Evolutionary conservation across 2,797 vertebrate genomes (phyloP).

Genomic region (Crypturellus tataupa): DNA sequence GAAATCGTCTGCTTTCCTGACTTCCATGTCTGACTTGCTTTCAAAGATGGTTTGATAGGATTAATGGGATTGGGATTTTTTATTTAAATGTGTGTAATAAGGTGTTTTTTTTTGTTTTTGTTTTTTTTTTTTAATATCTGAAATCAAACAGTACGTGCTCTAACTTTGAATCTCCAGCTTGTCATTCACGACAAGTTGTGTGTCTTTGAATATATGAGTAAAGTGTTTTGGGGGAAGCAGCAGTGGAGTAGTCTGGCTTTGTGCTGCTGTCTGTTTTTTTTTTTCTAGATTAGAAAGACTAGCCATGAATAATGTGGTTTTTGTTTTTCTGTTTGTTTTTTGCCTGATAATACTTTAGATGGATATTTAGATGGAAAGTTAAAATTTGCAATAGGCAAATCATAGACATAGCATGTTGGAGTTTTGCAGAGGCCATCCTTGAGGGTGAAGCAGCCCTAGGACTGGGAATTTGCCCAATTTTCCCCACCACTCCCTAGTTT

Average conservation of each 20-base stretch:
- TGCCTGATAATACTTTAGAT: too few relatives aligned
- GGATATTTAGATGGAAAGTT: not conserved
- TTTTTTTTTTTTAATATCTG: not conserved
- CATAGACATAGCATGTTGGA: not conserved
- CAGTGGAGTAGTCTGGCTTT: not conserved
- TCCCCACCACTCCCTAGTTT: not conserved
- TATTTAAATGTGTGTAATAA: not conserved
- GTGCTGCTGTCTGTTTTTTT: not conserved
- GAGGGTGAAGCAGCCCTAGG: not conserved
- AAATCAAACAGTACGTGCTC: not conserved
- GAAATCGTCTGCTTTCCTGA: not conserved
- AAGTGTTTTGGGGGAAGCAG: fast-evolving
- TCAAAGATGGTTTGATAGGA: not conserved
- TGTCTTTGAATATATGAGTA: not conserved
- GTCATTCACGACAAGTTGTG: not conserved
- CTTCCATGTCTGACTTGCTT: not conserved
- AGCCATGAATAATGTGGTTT: not conserved
- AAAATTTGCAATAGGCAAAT: not conserved
- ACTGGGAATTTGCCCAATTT: not conserved
- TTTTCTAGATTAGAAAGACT: not conserved
- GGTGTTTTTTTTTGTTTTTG: too few relatives aligned
- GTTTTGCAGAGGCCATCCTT: not conserved
- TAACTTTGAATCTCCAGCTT: not conserved
- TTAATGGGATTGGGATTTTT: not conserved
- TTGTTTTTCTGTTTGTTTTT: too few relatives aligned